Base-by-base conservation (phyloP, 2,888 invertebrate species). In the Xestia rhomboidea region DNA sequence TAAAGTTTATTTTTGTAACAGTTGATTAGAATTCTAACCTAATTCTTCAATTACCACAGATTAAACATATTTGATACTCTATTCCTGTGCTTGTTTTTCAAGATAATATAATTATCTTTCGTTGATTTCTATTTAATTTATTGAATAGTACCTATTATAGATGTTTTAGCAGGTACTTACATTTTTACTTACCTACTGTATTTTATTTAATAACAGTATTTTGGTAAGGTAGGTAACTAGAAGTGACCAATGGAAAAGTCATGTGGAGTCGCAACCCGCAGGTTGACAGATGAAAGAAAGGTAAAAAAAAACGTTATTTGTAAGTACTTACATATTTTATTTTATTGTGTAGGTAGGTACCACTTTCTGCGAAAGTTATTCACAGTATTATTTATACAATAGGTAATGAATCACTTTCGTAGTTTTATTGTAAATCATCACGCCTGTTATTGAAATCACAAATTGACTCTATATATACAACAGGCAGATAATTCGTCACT, bases 331-430 rank as follows among this genome's bases (percentile, higher is more conserved):
- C n/a, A 34, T n/a, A n/a, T 21, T 73, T 63, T 54, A 73, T n/a
- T 63, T 51, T 46, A 54, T 46, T 74, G 38, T 54, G 41, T 21
- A 18, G 18, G 18, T 62, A 38, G 18, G 15, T 62, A 38, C 38
- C 68, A 38, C 27, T 68, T 49, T 73, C 84, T 82, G 49, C 66
- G n/a, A 82, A 82, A 82, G 69, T 67, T 84, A 84, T 79, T 82
- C 77, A 78, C 44, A 69, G 34, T 57, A 34, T n/a, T n/a, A n/a
- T 30, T 30, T 83, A 72, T 0, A 64, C 4, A 68, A 38, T 41
- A 64, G 64, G 38, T 64, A 66, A 79, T 79, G 81, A 79, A 82
- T 84, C 41, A 84, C 84, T 79, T 82, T 69, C 64, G 80, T 62
- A 81, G 69, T 49, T 78, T 81, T 78, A 46, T 68, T 38, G n/a